These are phyloP conservation scores for Bubo bubo DNA, from an alignment of 2,113 vertebrate species.

Conservation along the genomic window DNA sequence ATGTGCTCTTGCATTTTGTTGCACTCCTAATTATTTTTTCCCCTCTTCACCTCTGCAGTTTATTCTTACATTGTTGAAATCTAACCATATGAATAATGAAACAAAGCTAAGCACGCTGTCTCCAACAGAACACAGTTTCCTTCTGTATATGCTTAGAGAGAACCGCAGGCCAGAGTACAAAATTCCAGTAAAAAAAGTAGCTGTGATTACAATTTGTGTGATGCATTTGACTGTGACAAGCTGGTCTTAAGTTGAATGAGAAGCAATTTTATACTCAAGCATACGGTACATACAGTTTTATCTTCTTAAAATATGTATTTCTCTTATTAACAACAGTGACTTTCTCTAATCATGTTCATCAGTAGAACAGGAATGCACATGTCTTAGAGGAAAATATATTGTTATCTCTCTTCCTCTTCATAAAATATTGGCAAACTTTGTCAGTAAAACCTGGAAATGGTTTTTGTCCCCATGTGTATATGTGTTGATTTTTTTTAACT, in stretches of 20 bases:
- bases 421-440: not conserved
- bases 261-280: not conserved
- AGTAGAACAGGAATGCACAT: not conserved
- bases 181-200: not conserved
- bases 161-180: not conserved
- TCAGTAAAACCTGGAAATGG: not conserved
- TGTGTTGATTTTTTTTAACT: not conserved
- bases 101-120: not conserved
- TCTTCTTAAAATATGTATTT: not conserved
- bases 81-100: not conserved
- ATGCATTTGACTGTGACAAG: not conserved
- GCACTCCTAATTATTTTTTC: conserved; percentile 42
- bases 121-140: not conserved
- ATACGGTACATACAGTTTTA: not conserved
- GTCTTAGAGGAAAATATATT: not conserved
- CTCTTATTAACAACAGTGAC: not conserved
- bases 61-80: not conserved
- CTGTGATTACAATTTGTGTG: not conserved
- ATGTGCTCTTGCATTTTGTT: conserved; percentile 29
- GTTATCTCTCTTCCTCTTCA: not conserved
- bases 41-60: conserved; percentile 45
- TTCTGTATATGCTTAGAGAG: not conserved
- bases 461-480: not conserved
- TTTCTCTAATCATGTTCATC: not conserved
- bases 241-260: not conserved